phyloP scores from a whole-genome alignment of 2,113 vertebrate species.

The Albula glossodonta region DNA sequence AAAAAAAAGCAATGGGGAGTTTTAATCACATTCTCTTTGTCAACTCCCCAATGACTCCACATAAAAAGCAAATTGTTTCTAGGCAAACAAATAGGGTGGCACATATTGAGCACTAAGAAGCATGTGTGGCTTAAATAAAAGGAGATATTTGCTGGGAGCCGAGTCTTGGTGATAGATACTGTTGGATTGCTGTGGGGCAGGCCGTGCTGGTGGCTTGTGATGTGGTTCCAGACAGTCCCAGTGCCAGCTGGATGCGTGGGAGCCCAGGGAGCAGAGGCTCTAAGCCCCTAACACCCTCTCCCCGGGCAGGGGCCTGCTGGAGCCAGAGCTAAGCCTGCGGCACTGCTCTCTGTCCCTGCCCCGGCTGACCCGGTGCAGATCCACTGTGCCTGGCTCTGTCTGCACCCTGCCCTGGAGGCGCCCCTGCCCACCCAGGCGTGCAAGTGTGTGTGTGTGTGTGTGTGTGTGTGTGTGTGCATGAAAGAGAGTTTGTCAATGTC shows the following conservation, averaged over 20 bases:
- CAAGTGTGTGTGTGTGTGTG: conserved; percentile 10
- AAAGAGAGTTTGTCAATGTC: not conserved
- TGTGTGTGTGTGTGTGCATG: not conserved
- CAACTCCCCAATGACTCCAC: too few species aligned
- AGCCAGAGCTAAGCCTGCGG: not conserved
- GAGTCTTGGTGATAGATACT: not conserved
- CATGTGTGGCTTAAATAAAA: too few species aligned
- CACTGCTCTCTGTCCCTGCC: not conserved
- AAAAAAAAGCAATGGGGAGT: too few species aligned
- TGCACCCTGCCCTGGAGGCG: not conserved
- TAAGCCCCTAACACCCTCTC: conserved; percentile 7
- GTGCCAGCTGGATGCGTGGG: conserved; percentile 11
- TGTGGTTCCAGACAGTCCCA: conserved; percentile 37
- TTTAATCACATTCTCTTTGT: not conserved
- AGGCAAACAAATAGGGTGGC: not conserved
- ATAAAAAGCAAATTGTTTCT: not conserved
- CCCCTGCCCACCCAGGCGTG: not conserved
- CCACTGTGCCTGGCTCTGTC: not conserved
- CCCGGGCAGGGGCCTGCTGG: not conserved
- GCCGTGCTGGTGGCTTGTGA: conserved; percentile 24
- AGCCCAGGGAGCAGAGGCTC: not conserved
- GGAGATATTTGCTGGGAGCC: too few species aligned
- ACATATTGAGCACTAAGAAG: too few species aligned
- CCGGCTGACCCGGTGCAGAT: not conserved
- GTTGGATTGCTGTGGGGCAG: conserved; percentile 3